These are phyloP conservation scores for Stegastes partitus DNA, from an alignment of 2,113 vertebrate genomes.

Conservation along the genomic window DNA sequence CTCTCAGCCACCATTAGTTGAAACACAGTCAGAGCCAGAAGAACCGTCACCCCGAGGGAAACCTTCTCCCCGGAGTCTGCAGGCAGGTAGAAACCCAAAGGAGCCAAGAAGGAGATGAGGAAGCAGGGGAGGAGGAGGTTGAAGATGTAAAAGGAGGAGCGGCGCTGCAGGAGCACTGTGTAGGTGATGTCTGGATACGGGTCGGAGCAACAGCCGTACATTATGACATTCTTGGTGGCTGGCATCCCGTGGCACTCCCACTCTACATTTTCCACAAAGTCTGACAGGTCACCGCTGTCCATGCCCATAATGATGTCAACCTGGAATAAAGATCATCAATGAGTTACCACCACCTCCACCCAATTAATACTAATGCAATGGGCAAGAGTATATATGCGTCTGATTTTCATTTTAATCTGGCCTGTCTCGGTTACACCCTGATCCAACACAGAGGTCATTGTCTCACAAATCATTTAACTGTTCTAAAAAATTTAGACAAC, in stretches of 20 bases:
- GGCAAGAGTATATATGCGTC: background rate
- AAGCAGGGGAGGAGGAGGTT: constrained; percentile 96
- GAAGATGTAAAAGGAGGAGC: constrained; percentile 97
- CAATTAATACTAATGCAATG: too few species aligned
- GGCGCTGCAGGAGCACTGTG: constrained; percentile 93
- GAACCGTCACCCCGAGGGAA: constrained; percentile 94
- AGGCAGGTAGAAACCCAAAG: constrained; percentile 96
- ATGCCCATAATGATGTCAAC: constrained; percentile 94
- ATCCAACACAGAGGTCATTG: background rate
- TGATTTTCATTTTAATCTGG: background rate
- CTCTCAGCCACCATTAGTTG: constrained; percentile 99
- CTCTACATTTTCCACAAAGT: constrained; percentile 97
- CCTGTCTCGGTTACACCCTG: background rate
- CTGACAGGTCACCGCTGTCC: constrained; percentile 94
- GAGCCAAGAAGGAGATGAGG: constrained; percentile 97
- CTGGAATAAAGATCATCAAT: constrained; percentile 60
- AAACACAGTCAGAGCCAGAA: constrained; percentile 96
- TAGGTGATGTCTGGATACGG: constrained; percentile 98
- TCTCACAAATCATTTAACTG: too few species aligned
- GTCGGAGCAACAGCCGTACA: constrained; percentile 97
- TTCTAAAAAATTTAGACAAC: too few species aligned
- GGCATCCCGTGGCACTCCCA: constrained; percentile 98
- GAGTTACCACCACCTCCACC: background rate
- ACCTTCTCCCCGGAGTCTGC: constrained; percentile 99
- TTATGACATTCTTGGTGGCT: constrained; percentile 94